Percentiles rank a stretch among this genome's conserved stretches.
These are phyloP conservation scores for Antitype chi DNA, from an alignment of 2,888 invertebrate species.

Conservation along the genomic window DNA sequence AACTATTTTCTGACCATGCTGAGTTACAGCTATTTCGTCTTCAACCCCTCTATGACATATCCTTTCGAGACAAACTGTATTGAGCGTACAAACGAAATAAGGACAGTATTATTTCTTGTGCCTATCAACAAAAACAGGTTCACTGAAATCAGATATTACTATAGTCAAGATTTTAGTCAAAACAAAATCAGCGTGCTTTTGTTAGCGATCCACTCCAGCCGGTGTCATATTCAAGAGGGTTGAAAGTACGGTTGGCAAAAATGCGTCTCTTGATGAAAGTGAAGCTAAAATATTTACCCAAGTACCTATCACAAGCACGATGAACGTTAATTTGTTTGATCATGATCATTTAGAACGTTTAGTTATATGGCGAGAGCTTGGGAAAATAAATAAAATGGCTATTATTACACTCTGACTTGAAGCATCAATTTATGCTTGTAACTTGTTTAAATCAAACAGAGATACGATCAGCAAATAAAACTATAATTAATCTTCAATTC, in stretches of 20 bases:
- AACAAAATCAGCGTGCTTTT: conserved; percentile 89
- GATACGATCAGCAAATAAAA: neutral
- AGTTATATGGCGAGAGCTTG: neutral
- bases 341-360: neutral
- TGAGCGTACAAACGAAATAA: conserved; percentile 37
- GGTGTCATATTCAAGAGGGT: conserved; percentile 87
- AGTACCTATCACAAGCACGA: neutral
- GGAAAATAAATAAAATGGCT: conserved; percentile 1
- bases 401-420: neutral
- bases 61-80: conserved; percentile 3
- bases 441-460: neutral
- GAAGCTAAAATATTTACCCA: conserved; percentile 23
- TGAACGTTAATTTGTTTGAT: conserved; percentile 16
- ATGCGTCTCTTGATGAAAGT: conserved; percentile 28
- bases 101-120: conserved; percentile 45
- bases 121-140: conserved; percentile 81
- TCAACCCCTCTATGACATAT: conserved; percentile 15
- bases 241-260: conserved; percentile 76
- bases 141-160: conserved; percentile 83
- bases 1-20: conserved; percentile 24
- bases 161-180: conserved; percentile 86
- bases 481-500: neutral
- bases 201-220: conserved; percentile 86
- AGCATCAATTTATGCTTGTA: neutral
- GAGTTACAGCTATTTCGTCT: neutral